Percentiles rank a stretch among this genome's conserved stretches.
Conservation (phyloP, 2,113 vertebrate genomes). For the Thamnaconus septentrionalis region DNA sequence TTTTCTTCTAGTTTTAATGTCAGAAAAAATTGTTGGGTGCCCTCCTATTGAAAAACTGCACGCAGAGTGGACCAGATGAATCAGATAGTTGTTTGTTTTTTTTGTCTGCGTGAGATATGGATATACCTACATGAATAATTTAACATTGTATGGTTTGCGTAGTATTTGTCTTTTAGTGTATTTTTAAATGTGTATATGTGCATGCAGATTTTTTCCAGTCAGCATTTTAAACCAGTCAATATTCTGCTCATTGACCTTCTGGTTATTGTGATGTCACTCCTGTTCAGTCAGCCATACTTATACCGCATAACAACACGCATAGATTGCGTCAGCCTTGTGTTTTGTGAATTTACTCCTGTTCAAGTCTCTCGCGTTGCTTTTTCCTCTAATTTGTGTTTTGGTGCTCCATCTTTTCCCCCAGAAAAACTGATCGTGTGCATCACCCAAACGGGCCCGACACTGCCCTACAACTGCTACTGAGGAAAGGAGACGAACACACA, state of each 20-base stretch:
- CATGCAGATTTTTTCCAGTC: too few relatives aligned
- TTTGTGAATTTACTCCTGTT: background rate
- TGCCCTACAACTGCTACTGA: slow-evolving; percentile 79
- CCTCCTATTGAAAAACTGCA: too few relatives aligned
- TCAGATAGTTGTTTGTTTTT: too few relatives aligned
- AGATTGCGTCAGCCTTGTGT: slow-evolving; percentile 20
- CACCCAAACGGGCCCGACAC: slow-evolving; percentile 71
- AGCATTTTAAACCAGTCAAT: background rate
- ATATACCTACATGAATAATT: too few relatives aligned
- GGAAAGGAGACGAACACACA: slow-evolving; percentile 45
- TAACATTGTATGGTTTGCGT: too few relatives aligned
- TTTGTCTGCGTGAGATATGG: too few relatives aligned
- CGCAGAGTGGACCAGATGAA: too few relatives aligned
- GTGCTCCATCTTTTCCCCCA: slow-evolving; percentile 26
- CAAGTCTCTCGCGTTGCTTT: background rate
- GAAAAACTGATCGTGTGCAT: slow-evolving; percentile 83
- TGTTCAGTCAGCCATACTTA: slow-evolving; percentile 36
- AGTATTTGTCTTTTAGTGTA: too few relatives aligned
- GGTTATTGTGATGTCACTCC: slow-evolving; percentile 37
- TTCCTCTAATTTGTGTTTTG: background rate
- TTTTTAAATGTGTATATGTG: too few relatives aligned
- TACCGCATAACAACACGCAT: slow-evolving; percentile 28
- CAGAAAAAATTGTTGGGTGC: too few relatives aligned
- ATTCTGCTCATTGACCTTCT: too few relatives aligned
- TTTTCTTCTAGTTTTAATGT: too few relatives aligned